Conservation (phyloP, 2,888 invertebrate species). For the Tortricodes alternella region DNA sequence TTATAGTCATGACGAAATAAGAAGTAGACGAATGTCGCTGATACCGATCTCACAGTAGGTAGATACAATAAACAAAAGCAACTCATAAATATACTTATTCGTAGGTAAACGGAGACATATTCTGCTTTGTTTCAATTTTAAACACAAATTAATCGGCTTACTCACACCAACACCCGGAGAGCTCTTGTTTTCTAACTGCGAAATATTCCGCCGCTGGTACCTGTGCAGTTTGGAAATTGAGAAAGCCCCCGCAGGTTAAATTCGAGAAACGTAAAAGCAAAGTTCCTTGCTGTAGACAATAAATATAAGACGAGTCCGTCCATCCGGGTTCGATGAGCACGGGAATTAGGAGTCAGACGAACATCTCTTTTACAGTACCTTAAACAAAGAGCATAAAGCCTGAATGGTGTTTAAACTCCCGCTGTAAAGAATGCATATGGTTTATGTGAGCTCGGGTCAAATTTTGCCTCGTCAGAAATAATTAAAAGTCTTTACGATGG, state of each 20-base stretch:
- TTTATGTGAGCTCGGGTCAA: constrained; percentile 40
- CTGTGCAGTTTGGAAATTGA: constrained; percentile 8
- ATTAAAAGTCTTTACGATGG: constrained; percentile 74
- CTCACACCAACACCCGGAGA: constrained; percentile 24
- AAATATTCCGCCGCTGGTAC: constrained; percentile 20
- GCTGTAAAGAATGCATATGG: constrained; percentile 59
- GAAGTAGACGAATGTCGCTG: too few relatives aligned
- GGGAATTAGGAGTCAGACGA: background rate
- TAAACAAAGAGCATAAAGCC: constrained; percentile 53
- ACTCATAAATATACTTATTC: background rate
- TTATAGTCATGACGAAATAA: too few relatives aligned
- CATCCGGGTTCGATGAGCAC: constrained; percentile 3
- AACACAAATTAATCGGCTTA: constrained; percentile 31
- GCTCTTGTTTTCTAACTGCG: constrained; percentile 27
- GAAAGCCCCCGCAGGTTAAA: constrained; percentile 16
- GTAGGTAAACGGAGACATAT: constrained; percentile 12
- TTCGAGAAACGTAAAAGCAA: constrained; percentile 26
- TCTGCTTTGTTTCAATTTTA: constrained; percentile 27
- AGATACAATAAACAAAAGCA: constrained; percentile 1
- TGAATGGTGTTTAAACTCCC: constrained; percentile 48
- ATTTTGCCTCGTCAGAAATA: constrained; percentile 52
- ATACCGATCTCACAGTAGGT: too few relatives aligned
- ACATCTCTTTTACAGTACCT: constrained; percentile 45
- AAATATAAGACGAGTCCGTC: constrained; percentile 11
- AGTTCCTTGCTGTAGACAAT: constrained; percentile 11